Evolutionary conservation across 37 sponge, comb jelly and placozoan species (phyloP).

Genomic region (Theonella swinhoei): DNA sequence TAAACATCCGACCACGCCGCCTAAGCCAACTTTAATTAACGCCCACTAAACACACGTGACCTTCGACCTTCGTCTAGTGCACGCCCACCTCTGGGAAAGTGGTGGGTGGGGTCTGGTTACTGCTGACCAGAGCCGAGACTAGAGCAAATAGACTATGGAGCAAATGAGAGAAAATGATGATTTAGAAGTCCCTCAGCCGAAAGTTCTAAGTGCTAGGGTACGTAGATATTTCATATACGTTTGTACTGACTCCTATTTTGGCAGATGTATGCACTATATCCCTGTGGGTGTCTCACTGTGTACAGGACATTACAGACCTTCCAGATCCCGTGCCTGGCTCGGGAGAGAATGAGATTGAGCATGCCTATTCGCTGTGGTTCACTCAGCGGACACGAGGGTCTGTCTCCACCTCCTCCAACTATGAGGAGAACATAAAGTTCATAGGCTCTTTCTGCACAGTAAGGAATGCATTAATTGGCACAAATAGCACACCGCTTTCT

Average conservation of each 20-base stretch:
- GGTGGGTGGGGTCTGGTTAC: no score
- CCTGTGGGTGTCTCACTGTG: no score
- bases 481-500: no score
- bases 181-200: background rate
- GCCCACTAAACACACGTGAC: background rate
- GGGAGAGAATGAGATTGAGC: slow-evolving; percentile 75
- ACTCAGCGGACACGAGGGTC: slow-evolving; percentile 71
- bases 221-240: background rate
- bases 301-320: background rate
- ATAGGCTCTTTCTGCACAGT: slow-evolving; percentile 82
- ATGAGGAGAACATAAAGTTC: slow-evolving; percentile 85
- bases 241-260: no score
- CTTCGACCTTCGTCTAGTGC: background rate
- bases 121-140: no score
- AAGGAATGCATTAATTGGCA: slow-evolving; percentile 20
- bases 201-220: background rate
- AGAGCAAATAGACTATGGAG: no score
- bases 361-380: slow-evolving; percentile 83
- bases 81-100: background rate
- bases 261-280: no score
- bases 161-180: background rate
- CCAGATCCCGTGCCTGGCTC: slow-evolving; percentile 13
- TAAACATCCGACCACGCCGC: background rate
- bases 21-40: background rate
- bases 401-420: slow-evolving; percentile 54